A percentile compares a stretch with the other conserved stretches of the same genome.
phyloP scores from a whole-genome alignment of 2,888 invertebrate genomes.

The Pimpla rufipes region DNA sequence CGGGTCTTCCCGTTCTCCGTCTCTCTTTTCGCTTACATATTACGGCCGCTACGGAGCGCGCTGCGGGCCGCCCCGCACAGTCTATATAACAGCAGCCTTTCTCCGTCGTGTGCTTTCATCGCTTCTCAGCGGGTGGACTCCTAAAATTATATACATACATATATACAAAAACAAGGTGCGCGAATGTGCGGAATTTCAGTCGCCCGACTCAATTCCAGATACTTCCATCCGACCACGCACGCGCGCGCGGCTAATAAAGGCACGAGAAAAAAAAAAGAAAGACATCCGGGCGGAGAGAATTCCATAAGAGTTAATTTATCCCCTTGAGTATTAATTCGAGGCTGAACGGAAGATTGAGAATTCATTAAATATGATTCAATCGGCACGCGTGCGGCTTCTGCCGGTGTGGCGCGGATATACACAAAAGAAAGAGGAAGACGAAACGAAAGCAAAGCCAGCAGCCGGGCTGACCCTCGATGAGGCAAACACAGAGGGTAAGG shows the following conservation, averaged over 20 bases:
- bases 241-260: background rate
- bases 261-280: background rate
- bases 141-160: conserved; percentile 37
- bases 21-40: conserved; percentile 35
- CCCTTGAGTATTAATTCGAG: conserved; percentile 26
- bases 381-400: background rate
- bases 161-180: conserved; percentile 8
- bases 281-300: conserved; percentile 20
- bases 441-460: background rate
- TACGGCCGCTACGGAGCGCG: conserved; percentile 12
- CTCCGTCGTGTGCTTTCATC: conserved; percentile 64
- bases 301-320: conserved; percentile 63
- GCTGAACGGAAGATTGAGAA: conserved; percentile 32
- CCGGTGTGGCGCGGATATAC: background rate
- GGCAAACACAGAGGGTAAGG: background rate
- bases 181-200: conserved; percentile 58
- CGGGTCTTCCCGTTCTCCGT: conserved; percentile 16
- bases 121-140: conserved; percentile 72
- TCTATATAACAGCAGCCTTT: conserved; percentile 29
- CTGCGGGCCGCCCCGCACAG: background rate
- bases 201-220: conserved; percentile 40
- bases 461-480: background rate
- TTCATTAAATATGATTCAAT: conserved; percentile 25
- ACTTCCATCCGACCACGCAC: conserved; percentile 14
- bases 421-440: background rate